phyloP scores from a whole-genome alignment of 1,140 invertebrate species.

The Psilanteris sp. region DNA sequence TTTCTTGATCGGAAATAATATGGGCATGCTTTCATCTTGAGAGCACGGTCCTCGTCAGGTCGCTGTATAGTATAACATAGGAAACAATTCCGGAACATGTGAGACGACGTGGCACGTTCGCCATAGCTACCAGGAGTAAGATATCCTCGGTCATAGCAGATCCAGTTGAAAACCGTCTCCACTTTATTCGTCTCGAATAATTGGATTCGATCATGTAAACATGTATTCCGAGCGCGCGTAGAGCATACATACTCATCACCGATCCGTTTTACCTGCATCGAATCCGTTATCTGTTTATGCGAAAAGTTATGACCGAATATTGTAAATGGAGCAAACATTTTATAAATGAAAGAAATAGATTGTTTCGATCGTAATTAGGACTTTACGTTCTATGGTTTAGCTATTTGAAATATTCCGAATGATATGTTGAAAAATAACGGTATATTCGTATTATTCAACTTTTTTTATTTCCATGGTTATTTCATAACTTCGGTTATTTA shows the following conservation, averaged over 20 bases:
- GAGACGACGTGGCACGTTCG: conserved; percentile 55
- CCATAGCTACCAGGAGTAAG: conserved; percentile 1
- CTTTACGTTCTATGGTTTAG: no score
- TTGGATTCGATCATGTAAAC: conserved; percentile 42
- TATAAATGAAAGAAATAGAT: no score
- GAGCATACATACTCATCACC: conserved; percentile 42
- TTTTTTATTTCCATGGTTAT: no score
- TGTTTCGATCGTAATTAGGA: no score
- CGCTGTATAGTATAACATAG: conserved; percentile 49
- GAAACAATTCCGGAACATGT: conserved; percentile 66
- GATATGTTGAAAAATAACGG: no score
- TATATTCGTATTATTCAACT: no score
- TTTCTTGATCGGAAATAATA: conserved; percentile 67
- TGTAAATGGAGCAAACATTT: neutral
- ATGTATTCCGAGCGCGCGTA: conserved; percentile 25
- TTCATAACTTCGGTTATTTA: neutral
- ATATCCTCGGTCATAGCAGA: conserved; percentile 5
- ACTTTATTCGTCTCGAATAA: conserved; percentile 41
- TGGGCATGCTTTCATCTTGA: conserved; percentile 77
- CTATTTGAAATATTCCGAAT: no score
- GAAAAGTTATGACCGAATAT: neutral
- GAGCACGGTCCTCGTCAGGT: conserved; percentile 66
- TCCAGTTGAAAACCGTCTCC: conserved; percentile 14
- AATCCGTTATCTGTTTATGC: conserved; percentile 9
- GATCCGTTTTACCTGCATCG: conserved; percentile 6